Conservation (phyloP, 2,797 vertebrate species). For the Premnoplex brunnescens region DNA sequence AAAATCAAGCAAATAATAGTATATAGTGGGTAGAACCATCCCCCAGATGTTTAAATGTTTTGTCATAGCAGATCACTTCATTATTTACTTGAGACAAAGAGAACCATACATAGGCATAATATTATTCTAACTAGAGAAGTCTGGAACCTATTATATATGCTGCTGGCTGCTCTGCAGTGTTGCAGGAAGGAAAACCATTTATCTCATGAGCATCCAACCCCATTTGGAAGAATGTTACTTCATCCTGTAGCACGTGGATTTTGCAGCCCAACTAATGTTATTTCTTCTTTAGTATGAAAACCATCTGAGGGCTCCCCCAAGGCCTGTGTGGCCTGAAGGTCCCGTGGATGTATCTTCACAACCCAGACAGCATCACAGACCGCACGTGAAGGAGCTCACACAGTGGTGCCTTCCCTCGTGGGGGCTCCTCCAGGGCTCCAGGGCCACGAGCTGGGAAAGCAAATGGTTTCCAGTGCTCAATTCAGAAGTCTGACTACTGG, state of each 20-base stretch:
- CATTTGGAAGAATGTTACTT: neutral
- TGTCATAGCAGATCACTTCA: neutral
- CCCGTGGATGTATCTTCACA: neutral
- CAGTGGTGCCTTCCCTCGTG: rapidly evolving
- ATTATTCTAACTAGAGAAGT: neutral
- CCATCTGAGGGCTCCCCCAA: conserved; percentile 19
- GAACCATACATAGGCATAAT: conserved; percentile 37
- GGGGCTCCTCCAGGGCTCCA: neutral
- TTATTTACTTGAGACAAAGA: conserved; percentile 32
- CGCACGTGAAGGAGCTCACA: neutral
- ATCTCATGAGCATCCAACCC: neutral
- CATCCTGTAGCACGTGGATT: neutral
- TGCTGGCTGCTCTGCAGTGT: neutral
- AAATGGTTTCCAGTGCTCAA: neutral
- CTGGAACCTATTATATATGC: conserved; percentile 19
- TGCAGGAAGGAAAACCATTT: neutral
- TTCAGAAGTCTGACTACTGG: neutral
- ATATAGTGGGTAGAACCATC: neutral
- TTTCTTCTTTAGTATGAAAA: conserved; percentile 51
- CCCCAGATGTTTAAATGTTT: neutral
- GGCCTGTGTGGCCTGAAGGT: neutral
- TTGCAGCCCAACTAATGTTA: neutral
- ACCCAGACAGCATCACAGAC: neutral
- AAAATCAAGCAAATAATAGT: neutral
- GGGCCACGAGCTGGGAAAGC: neutral